A percentile compares a stretch with the other conserved stretches of the same genome.
phyloP scores from a whole-genome alignment of 2,888 invertebrate species.

The Chloroclysta siterata region DNA sequence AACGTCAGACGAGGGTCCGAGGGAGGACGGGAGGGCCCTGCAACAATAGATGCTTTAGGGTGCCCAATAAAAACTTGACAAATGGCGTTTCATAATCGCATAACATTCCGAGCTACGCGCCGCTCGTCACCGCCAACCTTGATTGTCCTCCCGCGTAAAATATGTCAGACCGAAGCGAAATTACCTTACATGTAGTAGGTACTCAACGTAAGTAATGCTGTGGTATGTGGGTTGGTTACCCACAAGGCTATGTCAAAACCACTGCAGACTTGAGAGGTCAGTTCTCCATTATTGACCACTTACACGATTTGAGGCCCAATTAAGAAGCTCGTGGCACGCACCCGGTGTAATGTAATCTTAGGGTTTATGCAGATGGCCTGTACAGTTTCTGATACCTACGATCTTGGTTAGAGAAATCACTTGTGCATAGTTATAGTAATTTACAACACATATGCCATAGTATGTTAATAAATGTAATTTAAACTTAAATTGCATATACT shows the following conservation, averaged over 20 bases:
- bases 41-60: conserved; percentile 78
- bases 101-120: conserved; percentile 78
- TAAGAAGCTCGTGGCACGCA: background rate
- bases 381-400: too few relatives aligned
- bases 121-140: conserved; percentile 52
- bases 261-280: conserved; percentile 23
- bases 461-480: too few relatives aligned
- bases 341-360: background rate
- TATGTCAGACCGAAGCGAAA: conserved; percentile 48
- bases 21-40: conserved; percentile 42
- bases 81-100: conserved; percentile 84
- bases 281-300: conserved; percentile 24
- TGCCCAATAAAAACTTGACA: conserved; percentile 85
- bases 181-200: conserved; percentile 35
- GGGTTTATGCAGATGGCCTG: background rate
- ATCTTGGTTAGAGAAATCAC: too few relatives aligned
- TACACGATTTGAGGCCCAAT: conserved; percentile 18
- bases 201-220: background rate
- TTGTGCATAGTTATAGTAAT: too few relatives aligned
- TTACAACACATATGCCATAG: too few relatives aligned
- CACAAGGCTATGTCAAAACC: conserved; percentile 26
- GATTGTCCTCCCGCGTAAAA: conserved; percentile 70
- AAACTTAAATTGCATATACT: too few relatives aligned
- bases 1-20: conserved; percentile 76
- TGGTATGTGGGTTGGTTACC: conserved; percentile 6